These are phyloP conservation scores for Hippopotamus amphibius DNA, from an alignment of 2,113 vertebrate genomes.

Conservation along the genomic window DNA sequence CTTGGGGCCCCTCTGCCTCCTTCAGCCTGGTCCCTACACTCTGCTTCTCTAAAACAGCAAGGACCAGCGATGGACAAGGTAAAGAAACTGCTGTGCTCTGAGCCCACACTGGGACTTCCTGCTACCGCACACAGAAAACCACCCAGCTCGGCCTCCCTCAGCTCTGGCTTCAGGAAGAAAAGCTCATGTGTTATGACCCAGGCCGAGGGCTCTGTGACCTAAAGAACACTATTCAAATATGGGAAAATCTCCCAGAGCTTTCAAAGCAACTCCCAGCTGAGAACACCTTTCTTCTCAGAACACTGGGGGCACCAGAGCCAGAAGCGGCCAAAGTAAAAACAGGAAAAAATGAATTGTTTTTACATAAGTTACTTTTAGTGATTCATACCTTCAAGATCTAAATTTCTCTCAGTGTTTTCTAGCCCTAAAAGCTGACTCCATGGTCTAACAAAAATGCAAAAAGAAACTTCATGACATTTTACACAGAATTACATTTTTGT, in stretches of 20 bases:
- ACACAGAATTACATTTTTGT: neutral
- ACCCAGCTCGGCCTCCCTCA: neutral
- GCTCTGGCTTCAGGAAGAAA: neutral
- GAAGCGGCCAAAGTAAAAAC: neutral
- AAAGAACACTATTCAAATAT: neutral
- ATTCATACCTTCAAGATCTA: neutral
- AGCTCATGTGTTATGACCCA: neutral
- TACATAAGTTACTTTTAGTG: neutral
- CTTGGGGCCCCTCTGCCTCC: no score
- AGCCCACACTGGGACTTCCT: neutral
- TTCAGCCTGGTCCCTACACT: no score
- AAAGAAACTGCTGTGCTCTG: neutral
- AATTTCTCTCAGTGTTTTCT: neutral
- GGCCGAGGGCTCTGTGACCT: neutral
- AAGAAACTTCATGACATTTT: neutral
- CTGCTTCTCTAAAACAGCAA: neutral
- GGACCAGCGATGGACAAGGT: neutral
- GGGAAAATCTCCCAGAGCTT: neutral
- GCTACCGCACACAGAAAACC: neutral
- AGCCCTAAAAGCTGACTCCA: neutral
- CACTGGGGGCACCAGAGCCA: neutral
- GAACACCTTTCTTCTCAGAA: neutral
- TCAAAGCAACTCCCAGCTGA: neutral
- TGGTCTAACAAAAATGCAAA: neutral
- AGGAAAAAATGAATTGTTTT: neutral